Conservation (phyloP, 2,113 vertebrate species). For the Plestiodon gilberti region DNA sequence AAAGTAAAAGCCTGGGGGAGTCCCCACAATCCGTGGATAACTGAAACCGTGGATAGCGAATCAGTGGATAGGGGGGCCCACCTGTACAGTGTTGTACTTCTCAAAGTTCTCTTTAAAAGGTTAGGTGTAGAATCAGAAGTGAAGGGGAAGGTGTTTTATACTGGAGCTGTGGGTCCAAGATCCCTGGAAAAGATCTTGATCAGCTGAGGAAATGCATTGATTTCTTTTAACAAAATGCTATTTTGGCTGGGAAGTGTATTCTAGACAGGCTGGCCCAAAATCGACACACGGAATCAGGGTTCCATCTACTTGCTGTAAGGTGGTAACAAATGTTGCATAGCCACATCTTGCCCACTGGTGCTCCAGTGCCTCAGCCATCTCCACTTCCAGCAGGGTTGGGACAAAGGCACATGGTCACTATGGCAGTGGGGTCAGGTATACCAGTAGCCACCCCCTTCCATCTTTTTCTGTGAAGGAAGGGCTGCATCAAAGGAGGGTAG, state of each 20-base stretch:
- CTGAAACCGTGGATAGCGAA: too few species aligned
- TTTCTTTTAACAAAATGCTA: not conserved
- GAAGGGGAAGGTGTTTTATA: not conserved
- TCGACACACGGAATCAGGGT: not conserved
- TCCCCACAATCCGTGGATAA: too few species aligned
- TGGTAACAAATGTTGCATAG: not conserved
- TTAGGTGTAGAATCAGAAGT: not conserved
- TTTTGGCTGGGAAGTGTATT: not conserved
- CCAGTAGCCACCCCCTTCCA: too few species aligned
- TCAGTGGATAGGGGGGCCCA: too few species aligned
- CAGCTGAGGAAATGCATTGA: not conserved
- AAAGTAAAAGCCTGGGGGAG: too few species aligned
- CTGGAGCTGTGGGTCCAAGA: not conserved
- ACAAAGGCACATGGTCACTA: too few species aligned
- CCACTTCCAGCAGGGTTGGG: too few species aligned
- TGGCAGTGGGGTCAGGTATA: too few species aligned
- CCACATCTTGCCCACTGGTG: too few species aligned
- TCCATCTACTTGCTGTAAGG: not conserved
- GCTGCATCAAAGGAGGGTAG: too few species aligned
- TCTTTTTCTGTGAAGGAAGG: too few species aligned
- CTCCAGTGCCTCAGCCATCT: too few species aligned
- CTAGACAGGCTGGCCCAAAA: not conserved
- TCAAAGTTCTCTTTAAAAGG: not conserved
- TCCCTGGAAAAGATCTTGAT: not conserved
- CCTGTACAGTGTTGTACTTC: not conserved